A percentile compares a stretch with the other conserved stretches of the same genome.
phyloP scores from a whole-genome alignment of 1,140 invertebrate species.

The Phortica variegata region DNA sequence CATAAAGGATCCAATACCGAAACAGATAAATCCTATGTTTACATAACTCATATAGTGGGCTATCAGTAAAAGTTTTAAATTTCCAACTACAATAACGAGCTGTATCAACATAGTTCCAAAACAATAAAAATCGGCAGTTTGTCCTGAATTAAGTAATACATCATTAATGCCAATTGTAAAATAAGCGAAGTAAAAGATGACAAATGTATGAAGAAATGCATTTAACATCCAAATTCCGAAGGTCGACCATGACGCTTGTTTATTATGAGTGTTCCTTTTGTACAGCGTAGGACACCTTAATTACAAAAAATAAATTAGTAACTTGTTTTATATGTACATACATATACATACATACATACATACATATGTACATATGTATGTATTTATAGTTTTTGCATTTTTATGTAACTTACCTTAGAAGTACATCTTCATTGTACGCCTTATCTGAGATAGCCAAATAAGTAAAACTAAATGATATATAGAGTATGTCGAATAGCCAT shows the following conservation, averaged over 20 bases:
- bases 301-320: background rate
- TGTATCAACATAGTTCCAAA: constrained; percentile 60
- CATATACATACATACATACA: no score
- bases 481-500: constrained; percentile 73
- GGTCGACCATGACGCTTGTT: constrained; percentile 62
- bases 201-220: constrained; percentile 60
- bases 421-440: constrained; percentile 61
- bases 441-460: constrained; percentile 72
- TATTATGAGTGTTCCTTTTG: constrained; percentile 64
- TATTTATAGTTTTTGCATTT: background rate
- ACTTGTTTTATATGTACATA: background rate
- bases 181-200: constrained; percentile 58
- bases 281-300: constrained; percentile 69
- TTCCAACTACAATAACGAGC: constrained; percentile 58
- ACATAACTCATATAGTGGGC: constrained; percentile 66
- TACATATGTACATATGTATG: background rate
- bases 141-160: constrained; percentile 54
- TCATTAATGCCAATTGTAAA: constrained; percentile 44
- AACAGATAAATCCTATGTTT: constrained; percentile 61
- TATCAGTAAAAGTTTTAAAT: constrained; percentile 64
- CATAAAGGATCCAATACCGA: constrained; percentile 64
- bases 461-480: constrained; percentile 70
- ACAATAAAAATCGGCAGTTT: constrained; percentile 55
- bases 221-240: constrained; percentile 67
- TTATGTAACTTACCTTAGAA: constrained; percentile 64